phyloP scores from a whole-genome alignment of 2,113 vertebrate species.

The Callopanchax toddi region DNA sequence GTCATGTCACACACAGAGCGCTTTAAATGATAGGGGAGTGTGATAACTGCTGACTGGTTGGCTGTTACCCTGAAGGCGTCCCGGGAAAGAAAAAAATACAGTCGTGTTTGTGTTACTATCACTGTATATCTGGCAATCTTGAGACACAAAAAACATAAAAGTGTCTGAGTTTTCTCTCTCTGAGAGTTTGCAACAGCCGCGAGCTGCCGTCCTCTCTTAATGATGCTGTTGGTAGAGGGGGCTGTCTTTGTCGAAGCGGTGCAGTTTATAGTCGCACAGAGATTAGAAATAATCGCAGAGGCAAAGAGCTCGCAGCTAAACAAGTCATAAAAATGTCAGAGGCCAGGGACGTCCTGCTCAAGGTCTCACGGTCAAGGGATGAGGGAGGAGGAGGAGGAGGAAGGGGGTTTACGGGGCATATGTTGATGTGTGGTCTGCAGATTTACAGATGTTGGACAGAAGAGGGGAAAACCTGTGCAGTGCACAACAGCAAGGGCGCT shows the following conservation, averaged over 20 bases:
- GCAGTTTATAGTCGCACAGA: slow-evolving; percentile 56
- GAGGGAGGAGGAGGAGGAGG: slow-evolving; percentile 7
- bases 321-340: slow-evolving; percentile 76
- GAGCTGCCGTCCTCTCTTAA: slow-evolving; percentile 39
- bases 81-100: slow-evolving; percentile 15
- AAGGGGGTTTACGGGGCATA: slow-evolving; percentile 62
- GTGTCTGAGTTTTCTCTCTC: slow-evolving; percentile 36
- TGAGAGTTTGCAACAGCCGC: slow-evolving; percentile 32
- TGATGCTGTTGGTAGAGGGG: slow-evolving; percentile 29
- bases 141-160: slow-evolving; percentile 58
- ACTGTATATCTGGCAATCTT: slow-evolving; percentile 55
- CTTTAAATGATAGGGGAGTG: slow-evolving; percentile 46
- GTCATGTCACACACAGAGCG: slow-evolving; percentile 51
- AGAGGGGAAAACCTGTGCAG: slow-evolving; percentile 22
- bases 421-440: slow-evolving; percentile 56
- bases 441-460: slow-evolving; percentile 60
- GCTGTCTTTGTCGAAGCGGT: slow-evolving; percentile 25
- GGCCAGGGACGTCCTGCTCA: slow-evolving; percentile 66
- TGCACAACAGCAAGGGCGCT: slow-evolving; percentile 25
- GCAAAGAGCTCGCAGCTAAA: slow-evolving; percentile 72
- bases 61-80: slow-evolving; percentile 47
- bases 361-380: slow-evolving; percentile 71
- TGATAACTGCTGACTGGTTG: slow-evolving; percentile 57
- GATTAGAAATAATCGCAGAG: slow-evolving; percentile 74
- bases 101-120: slow-evolving; percentile 27